phyloP scores from a whole-genome alignment of 2,888 invertebrate genomes.

The Alviniconcha strummeri region DNA sequence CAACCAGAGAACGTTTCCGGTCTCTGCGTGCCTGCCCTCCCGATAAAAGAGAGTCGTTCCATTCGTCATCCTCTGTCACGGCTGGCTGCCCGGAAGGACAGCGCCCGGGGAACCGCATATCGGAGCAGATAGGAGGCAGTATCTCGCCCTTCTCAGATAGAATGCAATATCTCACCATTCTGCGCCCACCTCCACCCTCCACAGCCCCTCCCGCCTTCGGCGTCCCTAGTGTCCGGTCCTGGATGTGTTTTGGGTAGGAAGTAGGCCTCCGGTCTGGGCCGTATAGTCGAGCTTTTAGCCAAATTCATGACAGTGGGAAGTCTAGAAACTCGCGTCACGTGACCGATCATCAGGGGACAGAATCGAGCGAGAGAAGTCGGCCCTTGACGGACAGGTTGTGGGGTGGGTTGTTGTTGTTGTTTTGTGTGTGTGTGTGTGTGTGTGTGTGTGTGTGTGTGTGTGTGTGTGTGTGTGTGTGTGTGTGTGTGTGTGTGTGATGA shows the following conservation, averaged over 20 bases:
- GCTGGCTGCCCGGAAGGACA: too few relatives aligned
- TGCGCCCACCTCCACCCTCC: background rate
- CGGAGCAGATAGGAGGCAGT: too few relatives aligned
- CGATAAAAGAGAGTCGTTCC: too few relatives aligned
- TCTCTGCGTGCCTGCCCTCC: too few relatives aligned
- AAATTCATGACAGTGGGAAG: background rate
- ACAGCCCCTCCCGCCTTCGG: background rate
- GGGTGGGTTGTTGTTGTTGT: background rate
- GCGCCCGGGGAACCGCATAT: too few relatives aligned
- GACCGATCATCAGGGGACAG: constrained; percentile 8
- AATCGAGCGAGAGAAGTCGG: background rate
- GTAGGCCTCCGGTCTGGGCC: background rate
- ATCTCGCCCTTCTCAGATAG: background rate
- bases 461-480: background rate
- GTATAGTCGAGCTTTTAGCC: background rate
- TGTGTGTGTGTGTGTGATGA: background rate
- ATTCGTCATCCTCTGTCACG: too few relatives aligned
- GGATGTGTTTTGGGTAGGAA: background rate
- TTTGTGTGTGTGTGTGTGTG: background rate
- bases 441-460: background rate
- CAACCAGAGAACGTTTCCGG: too few relatives aligned
- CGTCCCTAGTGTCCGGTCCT: background rate
- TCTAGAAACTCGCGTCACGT: background rate
- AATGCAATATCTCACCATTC: background rate
- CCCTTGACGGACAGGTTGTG: background rate